These are phyloP conservation scores for Hestina assimilis DNA, from an alignment of 1,140 invertebrate genomes.

Conservation along the genomic window DNA sequence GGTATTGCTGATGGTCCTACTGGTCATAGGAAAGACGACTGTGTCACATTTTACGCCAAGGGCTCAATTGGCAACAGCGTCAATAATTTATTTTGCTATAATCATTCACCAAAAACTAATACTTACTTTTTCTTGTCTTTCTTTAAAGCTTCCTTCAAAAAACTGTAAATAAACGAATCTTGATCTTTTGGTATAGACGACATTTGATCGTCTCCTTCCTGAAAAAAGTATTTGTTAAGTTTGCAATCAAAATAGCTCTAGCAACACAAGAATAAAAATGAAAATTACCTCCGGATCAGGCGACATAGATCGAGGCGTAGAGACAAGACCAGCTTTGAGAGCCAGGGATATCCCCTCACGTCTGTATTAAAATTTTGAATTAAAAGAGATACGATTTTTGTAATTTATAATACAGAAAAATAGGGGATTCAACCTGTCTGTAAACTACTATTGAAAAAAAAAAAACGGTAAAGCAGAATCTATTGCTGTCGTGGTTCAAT, in stretches of 20 bases:
- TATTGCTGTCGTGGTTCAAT: too few relatives aligned
- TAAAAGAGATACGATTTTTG: neutral
- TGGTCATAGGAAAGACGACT: too few relatives aligned
- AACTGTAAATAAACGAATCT: conserved; percentile 64
- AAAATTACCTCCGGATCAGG: conserved; percentile 29
- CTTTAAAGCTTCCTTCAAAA: conserved; percentile 66
- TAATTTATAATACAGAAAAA: too few relatives aligned
- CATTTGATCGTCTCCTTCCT: conserved; percentile 42
- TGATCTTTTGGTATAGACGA: conserved; percentile 52
- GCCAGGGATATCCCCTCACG: conserved; percentile 60
- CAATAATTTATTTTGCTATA: too few relatives aligned
- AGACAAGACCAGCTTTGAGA: conserved; percentile 57
- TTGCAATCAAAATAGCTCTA: neutral
- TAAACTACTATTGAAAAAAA: too few relatives aligned
- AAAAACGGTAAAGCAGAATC: too few relatives aligned
- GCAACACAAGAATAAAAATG: neutral
- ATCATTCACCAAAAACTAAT: too few relatives aligned
- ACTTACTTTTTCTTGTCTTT: conserved; percentile 66
- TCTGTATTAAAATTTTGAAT: conserved; percentile 24
- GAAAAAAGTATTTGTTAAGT: neutral
- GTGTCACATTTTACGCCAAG: too few relatives aligned
- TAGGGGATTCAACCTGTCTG: too few relatives aligned
- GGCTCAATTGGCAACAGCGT: too few relatives aligned
- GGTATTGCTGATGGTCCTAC: too few relatives aligned
- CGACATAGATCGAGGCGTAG: conserved; percentile 53